Evolutionary conservation across 2,888 invertebrate species (phyloP).

Genomic region (Aphrophora alni): DNA sequence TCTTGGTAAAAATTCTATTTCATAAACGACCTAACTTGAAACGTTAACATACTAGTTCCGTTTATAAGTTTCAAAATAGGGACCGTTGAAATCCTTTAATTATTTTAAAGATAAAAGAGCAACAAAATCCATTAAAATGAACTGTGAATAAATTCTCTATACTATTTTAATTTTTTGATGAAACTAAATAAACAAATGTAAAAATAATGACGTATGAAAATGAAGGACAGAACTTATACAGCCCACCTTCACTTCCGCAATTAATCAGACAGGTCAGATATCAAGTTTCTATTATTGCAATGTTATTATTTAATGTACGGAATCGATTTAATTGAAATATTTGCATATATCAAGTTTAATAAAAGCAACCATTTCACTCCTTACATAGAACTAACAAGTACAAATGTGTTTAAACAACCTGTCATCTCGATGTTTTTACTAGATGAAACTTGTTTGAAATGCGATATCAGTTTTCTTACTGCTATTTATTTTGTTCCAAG

Average conservation of each 20-base stretch:
- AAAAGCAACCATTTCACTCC: background rate
- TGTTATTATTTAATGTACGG: background rate
- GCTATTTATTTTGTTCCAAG: no score
- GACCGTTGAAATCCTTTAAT: no score
- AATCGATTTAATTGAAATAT: background rate
- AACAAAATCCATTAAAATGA: no score
- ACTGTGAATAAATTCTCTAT: no score
- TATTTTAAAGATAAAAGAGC: no score
- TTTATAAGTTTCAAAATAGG: no score
- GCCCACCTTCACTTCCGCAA: background rate
- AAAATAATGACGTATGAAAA: background rate
- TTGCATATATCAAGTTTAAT: background rate
- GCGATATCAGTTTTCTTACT: background rate
- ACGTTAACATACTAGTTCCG: no score
- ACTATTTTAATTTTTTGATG: no score
- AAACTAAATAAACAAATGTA: no score
- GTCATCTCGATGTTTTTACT: background rate
- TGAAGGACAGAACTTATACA: no score
- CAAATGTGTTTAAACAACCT: background rate
- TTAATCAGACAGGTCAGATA: background rate
- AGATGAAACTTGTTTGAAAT: background rate
- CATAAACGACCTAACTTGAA: no score
- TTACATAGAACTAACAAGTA: background rate
- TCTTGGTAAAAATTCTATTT: no score
- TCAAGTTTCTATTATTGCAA: background rate